These are phyloP conservation scores for Alosa alosa DNA, from an alignment of 2,113 vertebrate genomes.

Conservation along the genomic window DNA sequence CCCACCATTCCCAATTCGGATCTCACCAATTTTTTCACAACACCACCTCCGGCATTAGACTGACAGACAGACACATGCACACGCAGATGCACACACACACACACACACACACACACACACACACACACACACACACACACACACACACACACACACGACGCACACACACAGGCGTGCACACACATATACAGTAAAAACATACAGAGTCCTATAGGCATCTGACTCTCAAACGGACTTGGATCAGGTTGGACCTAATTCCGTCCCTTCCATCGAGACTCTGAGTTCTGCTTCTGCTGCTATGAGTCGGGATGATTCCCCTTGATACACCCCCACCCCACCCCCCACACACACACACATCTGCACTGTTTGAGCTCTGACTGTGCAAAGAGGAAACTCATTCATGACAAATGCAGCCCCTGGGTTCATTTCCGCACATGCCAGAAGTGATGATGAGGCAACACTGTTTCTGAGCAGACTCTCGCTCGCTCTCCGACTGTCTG, in stretches of 20 bases:
- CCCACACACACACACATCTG: not conserved
- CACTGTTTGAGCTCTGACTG: slow-evolving; percentile 5
- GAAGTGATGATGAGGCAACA: slow-evolving; percentile 42
- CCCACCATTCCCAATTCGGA: not conserved
- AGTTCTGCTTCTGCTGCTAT: not conserved
- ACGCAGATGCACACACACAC: not conserved
- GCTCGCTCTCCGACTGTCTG: not conserved
- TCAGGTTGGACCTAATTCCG: no score
- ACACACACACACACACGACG: not conserved
- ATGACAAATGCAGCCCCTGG: slow-evolving; percentile 24
- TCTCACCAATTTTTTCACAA: not conserved
- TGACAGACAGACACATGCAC: not conserved
- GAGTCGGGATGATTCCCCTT: not conserved
- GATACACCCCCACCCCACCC: not conserved
- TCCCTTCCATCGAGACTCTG: not conserved
- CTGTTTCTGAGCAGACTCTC: slow-evolving; percentile 25
- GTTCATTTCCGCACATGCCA: slow-evolving; percentile 23
- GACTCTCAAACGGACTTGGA: not conserved
- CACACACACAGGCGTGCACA: not conserved
- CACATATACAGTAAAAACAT: not conserved
- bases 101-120: slow-evolving; percentile 1
- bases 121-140: not conserved
- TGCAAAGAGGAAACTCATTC: slow-evolving; percentile 22
- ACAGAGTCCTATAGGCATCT: not conserved
- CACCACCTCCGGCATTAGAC: not conserved